Conservation (phyloP, 2,888 invertebrate species). For the Acleris emargana region DNA sequence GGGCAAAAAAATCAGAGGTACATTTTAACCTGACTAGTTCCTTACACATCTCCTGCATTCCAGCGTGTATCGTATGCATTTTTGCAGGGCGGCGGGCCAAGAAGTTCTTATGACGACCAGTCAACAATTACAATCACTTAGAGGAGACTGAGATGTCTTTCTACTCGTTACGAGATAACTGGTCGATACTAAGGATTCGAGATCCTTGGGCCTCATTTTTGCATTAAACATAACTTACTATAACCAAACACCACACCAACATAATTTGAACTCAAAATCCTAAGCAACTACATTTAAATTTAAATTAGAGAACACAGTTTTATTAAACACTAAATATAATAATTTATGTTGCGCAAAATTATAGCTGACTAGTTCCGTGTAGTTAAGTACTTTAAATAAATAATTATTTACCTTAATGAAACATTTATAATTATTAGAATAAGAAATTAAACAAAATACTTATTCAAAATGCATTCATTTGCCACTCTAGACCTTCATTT, state of each 20-base stretch:
- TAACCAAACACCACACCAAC: slow-evolving; percentile 82
- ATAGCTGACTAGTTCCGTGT: slow-evolving; percentile 84
- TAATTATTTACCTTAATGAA: slow-evolving; percentile 77
- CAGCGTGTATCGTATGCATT: slow-evolving; percentile 58
- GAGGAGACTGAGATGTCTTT: too few species aligned
- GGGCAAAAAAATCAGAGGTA: slow-evolving; percentile 56
- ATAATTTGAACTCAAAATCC: slow-evolving; percentile 78
- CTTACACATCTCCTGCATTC: slow-evolving; percentile 70
- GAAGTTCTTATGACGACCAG: slow-evolving; percentile 9
- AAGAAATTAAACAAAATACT: slow-evolving; percentile 59
- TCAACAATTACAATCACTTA: neutral
- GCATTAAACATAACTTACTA: slow-evolving; percentile 55
- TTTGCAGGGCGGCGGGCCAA: slow-evolving; percentile 1
- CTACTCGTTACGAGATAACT: too few species aligned
- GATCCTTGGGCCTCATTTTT: slow-evolving; percentile 18
- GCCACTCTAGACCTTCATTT: slow-evolving; percentile 59
- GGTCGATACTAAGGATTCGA: slow-evolving; percentile 1
- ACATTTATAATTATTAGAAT: slow-evolving; percentile 79
- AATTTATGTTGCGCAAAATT: slow-evolving; percentile 82
- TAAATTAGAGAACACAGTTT: slow-evolving; percentile 81
- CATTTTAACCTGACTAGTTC: slow-evolving; percentile 75
- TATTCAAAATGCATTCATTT: slow-evolving; percentile 68
- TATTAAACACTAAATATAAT: slow-evolving; percentile 69
- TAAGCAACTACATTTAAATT: slow-evolving; percentile 64
- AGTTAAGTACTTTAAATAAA: slow-evolving; percentile 84